Evolutionary conservation across 2,113 vertebrate genomes (phyloP).

Genomic region (Axis porcinus): DNA sequence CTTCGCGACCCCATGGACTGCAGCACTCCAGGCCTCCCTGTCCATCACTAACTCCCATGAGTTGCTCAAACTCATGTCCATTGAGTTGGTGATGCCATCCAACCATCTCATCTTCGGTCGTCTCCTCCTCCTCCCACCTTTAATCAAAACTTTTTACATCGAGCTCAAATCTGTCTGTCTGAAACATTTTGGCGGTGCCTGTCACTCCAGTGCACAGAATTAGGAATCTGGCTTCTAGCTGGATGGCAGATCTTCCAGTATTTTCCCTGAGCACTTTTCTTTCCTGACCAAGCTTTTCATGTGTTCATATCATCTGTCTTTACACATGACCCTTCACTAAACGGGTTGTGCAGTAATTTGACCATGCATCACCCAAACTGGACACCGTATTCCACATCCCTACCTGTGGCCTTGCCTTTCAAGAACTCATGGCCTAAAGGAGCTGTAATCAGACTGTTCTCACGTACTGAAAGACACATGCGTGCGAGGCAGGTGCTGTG

Average conservation of each 20-base stretch:
- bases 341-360: background rate
- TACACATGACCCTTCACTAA: background rate
- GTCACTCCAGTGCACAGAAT: background rate
- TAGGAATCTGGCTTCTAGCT: background rate
- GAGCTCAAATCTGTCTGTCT: background rate
- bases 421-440: background rate
- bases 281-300: background rate
- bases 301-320: background rate
- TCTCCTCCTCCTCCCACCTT: background rate
- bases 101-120: background rate
- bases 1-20: rapidly evolving
- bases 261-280: background rate
- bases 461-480: background rate
- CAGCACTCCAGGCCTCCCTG: background rate
- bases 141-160: background rate
- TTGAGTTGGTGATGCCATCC: background rate
- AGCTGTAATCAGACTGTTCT: background rate
- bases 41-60: background rate
- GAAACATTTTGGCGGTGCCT: background rate
- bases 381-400: background rate
- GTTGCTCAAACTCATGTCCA: background rate
- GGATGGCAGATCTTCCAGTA: background rate
- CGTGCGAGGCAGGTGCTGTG: background rate
- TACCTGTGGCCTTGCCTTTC: background rate
- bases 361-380: background rate